phyloP scores from a whole-genome alignment of 30 jellyfish, hydroid and myxozoan genomes.

The Sanderia malayensis region DNA sequence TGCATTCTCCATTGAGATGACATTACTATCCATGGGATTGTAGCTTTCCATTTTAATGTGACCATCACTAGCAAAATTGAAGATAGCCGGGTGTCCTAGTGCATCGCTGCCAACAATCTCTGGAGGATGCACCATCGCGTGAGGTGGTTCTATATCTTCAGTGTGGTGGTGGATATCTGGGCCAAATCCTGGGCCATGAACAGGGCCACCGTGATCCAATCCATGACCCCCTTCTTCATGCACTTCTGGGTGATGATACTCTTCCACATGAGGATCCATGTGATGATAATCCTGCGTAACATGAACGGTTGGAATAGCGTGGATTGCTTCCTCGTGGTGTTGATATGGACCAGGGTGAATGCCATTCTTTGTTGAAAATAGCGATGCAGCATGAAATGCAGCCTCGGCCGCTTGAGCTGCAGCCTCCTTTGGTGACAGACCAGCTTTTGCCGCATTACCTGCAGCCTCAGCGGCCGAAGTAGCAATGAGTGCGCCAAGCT shows the following conservation, averaged over 20 bases:
- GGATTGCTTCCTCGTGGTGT: conserved; percentile 11
- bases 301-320: conserved; percentile 43
- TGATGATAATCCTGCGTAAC: conserved; percentile 19
- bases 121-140: conserved; percentile 60
- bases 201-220: not conserved
- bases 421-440: conserved; percentile 62
- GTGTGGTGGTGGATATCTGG: conserved; percentile 20
- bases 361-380: conserved; percentile 62
- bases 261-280: not conserved
- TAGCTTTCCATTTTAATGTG: conserved; percentile 51
- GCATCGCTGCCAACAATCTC: conserved; percentile 69
- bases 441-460: conserved; percentile 69
- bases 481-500: conserved; percentile 58
- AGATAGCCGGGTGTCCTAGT: conserved; percentile 58
- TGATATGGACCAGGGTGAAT: conserved; percentile 39
- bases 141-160: not conserved
- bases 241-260: not conserved
- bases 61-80: conserved; percentile 50
- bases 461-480: conserved; percentile 81
- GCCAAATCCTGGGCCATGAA: conserved; percentile 24
- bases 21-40: conserved; percentile 44
- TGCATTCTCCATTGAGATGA: conserved; percentile 34
- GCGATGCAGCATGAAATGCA: conserved; percentile 77
- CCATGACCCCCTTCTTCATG: not conserved
- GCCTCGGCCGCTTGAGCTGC: conserved; percentile 89